Evolutionary conservation across 2,113 vertebrate species (phyloP).

Genomic region (Nibea albiflora): DNA sequence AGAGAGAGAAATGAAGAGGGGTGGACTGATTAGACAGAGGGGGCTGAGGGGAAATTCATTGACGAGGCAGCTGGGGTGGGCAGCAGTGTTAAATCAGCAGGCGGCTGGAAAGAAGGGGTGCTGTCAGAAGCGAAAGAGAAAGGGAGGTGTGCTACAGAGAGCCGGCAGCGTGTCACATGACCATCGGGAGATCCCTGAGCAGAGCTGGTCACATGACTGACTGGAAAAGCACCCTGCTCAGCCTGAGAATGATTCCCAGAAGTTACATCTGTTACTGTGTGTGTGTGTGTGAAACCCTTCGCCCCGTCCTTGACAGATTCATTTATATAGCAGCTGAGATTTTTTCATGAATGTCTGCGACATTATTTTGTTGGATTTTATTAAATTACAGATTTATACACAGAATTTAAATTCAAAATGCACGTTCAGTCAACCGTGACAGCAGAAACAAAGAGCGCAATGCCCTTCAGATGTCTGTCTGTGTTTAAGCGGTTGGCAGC

Average conservation of each 20-base stretch:
- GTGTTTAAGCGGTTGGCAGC: background rate
- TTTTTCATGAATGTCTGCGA: background rate
- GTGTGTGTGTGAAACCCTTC: slow-evolving; percentile 9
- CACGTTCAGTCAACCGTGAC: background rate
- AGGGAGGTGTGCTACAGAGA: background rate
- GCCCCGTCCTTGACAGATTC: slow-evolving; percentile 25
- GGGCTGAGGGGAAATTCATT: slow-evolving; percentile 32
- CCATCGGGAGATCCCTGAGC: slow-evolving; percentile 73
- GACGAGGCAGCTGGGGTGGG: background rate
- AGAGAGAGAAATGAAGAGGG: slow-evolving; percentile 18
- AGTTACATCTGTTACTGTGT: slow-evolving; percentile 43
- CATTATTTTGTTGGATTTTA: background rate
- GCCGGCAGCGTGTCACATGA: slow-evolving; percentile 64
- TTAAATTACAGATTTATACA: background rate
- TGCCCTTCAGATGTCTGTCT: background rate
- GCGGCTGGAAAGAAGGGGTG: background rate
- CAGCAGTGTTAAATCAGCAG: slow-evolving; percentile 37
- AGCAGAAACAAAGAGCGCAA: background rate
- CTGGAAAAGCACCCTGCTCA: slow-evolving; percentile 71
- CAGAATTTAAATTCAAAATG: background rate
- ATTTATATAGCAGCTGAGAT: background rate
- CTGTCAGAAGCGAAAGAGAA: slow-evolving; percentile 36
- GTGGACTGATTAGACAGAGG: slow-evolving; percentile 34
- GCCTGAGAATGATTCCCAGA: slow-evolving; percentile 77
- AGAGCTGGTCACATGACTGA: slow-evolving; percentile 76